Percentiles rank a stretch among this genome's conserved stretches.
Conservation (phyloP, 2,888 invertebrate species). For the Rhagonycha lutea region DNA sequence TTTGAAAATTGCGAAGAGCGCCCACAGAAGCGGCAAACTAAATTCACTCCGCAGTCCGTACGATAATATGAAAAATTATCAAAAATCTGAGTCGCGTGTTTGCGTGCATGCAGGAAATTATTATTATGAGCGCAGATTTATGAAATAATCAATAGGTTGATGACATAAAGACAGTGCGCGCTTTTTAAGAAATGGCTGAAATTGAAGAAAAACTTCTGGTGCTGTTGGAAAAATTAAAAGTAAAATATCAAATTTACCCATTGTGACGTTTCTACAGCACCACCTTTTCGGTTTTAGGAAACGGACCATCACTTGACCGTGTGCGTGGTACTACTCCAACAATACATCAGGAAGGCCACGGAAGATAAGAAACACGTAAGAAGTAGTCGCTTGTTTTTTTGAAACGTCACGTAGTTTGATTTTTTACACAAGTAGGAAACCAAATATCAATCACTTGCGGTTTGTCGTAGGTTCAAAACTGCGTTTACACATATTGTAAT, state of each 20-base stretch:
- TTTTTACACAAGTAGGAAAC: neutral
- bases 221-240: constrained; percentile 39
- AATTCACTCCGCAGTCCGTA: neutral
- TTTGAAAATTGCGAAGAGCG: neutral
- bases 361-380: constrained; percentile 6
- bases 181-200: constrained; percentile 33
- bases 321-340: constrained; percentile 38
- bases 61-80: constrained; percentile 1
- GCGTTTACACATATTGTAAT: neutral
- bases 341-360: constrained; percentile 28
- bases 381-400: neutral
- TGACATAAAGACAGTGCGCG: constrained; percentile 36
- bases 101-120: constrained; percentile 32
- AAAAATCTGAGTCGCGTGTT: constrained; percentile 24
- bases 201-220: constrained; percentile 36
- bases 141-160: constrained; percentile 39
- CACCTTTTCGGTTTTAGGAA: constrained; percentile 32
- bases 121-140: constrained; percentile 31
- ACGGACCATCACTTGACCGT: constrained; percentile 38
- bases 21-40: neutral
- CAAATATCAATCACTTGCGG: neutral
- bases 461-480: neutral
- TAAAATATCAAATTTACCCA: constrained; percentile 16
- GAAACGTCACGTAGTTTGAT: neutral
- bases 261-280: neutral